Evolutionary conservation across 2,113 vertebrate species (phyloP).

Genomic region (Cyanoramphus novaezelandiae): DNA sequence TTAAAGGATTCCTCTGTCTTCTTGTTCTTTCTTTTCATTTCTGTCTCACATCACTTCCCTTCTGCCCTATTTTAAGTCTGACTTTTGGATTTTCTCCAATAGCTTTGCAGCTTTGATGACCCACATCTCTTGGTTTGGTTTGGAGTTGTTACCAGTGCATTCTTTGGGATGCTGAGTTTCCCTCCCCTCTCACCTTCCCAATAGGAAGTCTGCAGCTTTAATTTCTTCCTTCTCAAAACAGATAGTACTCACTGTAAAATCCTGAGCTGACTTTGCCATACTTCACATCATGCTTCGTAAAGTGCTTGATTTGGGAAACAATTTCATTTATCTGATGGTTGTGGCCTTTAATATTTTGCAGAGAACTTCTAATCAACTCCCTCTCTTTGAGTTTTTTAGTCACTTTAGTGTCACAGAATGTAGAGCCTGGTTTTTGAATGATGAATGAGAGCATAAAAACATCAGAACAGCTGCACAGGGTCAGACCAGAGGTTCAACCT

Average conservation of each 20-base stretch:
- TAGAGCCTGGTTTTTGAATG: background rate
- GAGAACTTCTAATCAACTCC: background rate
- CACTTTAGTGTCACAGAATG: background rate
- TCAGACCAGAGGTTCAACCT: background rate
- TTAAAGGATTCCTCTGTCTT: background rate
- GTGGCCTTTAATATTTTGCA: background rate
- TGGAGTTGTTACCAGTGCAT: background rate
- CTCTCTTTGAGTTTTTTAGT: background rate
- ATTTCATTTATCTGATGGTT: background rate
- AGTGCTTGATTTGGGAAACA: background rate
- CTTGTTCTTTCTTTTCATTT: background rate
- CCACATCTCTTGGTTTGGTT: background rate
- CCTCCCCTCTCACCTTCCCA: conserved; percentile 1
- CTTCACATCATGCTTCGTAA: background rate
- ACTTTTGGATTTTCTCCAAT: conserved; percentile 1
- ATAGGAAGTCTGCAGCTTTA: conserved; percentile 38
- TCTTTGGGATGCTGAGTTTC: conserved; percentile 36
- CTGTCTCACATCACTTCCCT: background rate
- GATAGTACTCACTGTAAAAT: background rate
- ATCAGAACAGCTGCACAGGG: background rate
- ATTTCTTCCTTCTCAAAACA: conserved; percentile 28
- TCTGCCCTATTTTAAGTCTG: conserved; percentile 1
- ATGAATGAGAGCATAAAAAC: background rate
- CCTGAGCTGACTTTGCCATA: background rate
- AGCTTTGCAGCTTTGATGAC: conserved; percentile 5